A percentile compares a stretch with the other conserved stretches of the same genome.
Evolutionary conservation across 2,113 vertebrate genomes (phyloP).

Genomic region (Rhinolophus ferrumequinum): DNA sequence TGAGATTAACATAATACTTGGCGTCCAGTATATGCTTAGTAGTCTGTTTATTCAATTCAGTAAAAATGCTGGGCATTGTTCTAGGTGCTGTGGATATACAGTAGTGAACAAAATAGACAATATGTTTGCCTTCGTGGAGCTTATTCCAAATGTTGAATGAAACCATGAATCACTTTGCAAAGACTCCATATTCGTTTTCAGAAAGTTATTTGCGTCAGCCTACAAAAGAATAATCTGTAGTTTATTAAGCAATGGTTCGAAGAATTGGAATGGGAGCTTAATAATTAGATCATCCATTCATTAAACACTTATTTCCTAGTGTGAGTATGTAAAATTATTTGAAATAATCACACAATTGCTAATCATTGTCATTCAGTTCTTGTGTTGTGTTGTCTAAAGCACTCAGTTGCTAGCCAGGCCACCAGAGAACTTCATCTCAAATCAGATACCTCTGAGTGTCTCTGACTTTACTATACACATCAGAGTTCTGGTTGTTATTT

Average conservation of each 20-base stretch:
- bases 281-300: neutral
- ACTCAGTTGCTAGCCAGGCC: neutral
- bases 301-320: neutral
- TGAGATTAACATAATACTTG: neutral
- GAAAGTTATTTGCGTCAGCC: neutral
- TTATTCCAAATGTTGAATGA: constrained; percentile 13
- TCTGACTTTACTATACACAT: neutral
- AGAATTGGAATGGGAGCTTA: neutral
- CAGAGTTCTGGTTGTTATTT: neutral
- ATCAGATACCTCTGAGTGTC: neutral
- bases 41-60: neutral
- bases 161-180: neutral
- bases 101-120: neutral
- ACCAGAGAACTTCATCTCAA: neutral
- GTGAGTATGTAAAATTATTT: constrained; percentile 1
- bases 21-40: neutral
- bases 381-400: constrained; percentile 8
- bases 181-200: neutral
- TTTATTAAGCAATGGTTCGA: neutral
- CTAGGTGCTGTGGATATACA: neutral
- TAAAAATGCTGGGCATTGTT: neutral
- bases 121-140: neutral
- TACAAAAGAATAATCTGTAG: neutral
- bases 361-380: neutral
- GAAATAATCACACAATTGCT: neutral